Base-by-base conservation (phyloP, 2,888 invertebrate genomes). In the Brenthis daphne region DNA sequence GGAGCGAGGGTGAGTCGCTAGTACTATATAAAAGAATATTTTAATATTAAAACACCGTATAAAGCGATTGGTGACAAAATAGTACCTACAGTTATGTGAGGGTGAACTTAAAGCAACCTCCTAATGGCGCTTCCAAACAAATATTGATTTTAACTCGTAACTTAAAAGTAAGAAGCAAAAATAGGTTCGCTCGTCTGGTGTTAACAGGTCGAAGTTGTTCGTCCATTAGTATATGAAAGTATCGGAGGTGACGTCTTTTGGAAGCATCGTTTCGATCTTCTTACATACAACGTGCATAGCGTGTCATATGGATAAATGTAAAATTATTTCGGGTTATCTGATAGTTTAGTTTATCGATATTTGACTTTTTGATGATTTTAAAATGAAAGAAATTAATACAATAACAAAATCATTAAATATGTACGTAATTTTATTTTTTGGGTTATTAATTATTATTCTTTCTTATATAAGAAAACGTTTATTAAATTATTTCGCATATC, bases 161-260 rank as follows among this genome's bases (percentile, higher is more conserved):
- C 11, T 57, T 56, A 56, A 20, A 14, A 55, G 14, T 8, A 37
- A 55, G 16, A 54, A 65, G 29, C 8, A 37, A 57, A 57, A 65
- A 57, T 65, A 57, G 57, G 20, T 57, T 51, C 51, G 13, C 53
- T 54, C 57, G 20, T 37, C 20, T 50, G 16, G 64, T 54, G 54
- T 51, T 64, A 65, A 68, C 50, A 65, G 57, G 64, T 64, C 64
- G 43, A 50, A 47, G 60, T 37, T 51, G 56, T 65, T 33, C 64
- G 64, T 60, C 71, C 69, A 71, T 71, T 71, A 69, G 58, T 51
- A 51, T 58, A 67, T 67, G 66, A 64, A 20, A 48, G 53, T 63
- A 63, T 67, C 55, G 67, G 54, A 56, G 61, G 37, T 51, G 43
- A 63, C 67, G 24, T 56, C 50, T 60, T 56, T 67, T 16, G 43